Conservation (phyloP, 35 echinoderm and acorn worm species). For the Ophioderma brevispina region DNA sequence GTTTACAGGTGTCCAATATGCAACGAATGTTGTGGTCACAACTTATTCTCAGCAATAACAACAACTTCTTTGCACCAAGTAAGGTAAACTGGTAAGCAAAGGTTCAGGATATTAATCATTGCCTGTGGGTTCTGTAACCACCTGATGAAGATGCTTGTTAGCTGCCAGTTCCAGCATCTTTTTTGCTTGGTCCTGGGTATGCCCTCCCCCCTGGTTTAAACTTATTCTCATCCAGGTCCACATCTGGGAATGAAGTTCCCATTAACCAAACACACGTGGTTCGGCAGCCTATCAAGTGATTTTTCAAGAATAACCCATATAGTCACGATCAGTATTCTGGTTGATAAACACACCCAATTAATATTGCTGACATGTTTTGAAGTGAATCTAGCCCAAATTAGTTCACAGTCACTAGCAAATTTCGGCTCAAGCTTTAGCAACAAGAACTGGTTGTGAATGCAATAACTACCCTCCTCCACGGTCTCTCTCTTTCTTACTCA, state of each 20-base stretch:
- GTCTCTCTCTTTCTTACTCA: no score
- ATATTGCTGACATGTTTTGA: no score
- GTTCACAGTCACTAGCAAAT: no score
- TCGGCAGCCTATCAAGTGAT: slow-evolving; percentile 56
- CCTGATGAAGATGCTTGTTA: neutral
- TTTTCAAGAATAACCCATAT: slow-evolving; percentile 36
- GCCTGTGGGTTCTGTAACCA: slow-evolving; percentile 2
- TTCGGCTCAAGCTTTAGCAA: no score
- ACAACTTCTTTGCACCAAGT: slow-evolving; percentile 7
- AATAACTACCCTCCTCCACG: no score
- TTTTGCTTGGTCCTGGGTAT: slow-evolving; percentile 60
- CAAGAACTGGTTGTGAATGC: no score
- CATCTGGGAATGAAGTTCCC: slow-evolving; percentile 66
- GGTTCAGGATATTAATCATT: neutral
- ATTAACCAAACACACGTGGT: slow-evolving; percentile 66
- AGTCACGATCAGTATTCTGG: slow-evolving; percentile 52
- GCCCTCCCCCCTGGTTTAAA: slow-evolving; percentile 60
- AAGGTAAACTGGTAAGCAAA: slow-evolving; percentile 5
- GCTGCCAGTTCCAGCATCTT: slow-evolving; percentile 58
- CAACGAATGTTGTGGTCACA: slow-evolving; percentile 31
- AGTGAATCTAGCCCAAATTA: no score
- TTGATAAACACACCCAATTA: no score
- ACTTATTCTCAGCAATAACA: slow-evolving; percentile 10
- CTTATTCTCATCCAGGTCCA: slow-evolving; percentile 46
- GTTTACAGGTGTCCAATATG: neutral